Percentiles rank a stretch among this genome's conserved stretches.
Conservation (phyloP, 2,113 vertebrate species). For the Pterocles burchelli region DNA sequence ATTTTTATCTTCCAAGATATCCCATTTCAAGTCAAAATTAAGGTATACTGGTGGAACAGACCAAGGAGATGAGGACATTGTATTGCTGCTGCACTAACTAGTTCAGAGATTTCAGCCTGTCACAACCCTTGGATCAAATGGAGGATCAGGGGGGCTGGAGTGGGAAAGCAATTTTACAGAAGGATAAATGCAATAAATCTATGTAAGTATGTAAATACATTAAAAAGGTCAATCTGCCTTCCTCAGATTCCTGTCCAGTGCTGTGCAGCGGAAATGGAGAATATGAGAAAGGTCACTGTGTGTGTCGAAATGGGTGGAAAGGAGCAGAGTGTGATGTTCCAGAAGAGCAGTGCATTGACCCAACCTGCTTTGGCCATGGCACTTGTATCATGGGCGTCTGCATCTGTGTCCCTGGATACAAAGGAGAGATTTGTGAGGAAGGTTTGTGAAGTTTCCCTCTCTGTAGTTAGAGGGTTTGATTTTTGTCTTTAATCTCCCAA, state of each 20-base stretch:
- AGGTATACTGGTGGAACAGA: neutral
- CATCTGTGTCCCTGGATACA: constrained; percentile 92
- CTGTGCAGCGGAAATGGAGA: constrained; percentile 94
- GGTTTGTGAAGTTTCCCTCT: constrained; percentile 73
- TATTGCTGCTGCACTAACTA: neutral
- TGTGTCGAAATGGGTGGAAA: constrained; percentile 92
- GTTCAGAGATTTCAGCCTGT: neutral
- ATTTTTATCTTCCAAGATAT: neutral
- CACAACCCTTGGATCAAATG: neutral
- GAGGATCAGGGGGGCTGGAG: neutral
- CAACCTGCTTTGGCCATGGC: constrained; percentile 94
- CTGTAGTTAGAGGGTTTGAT: rapidly evolving
- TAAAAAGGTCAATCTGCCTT: neutral
- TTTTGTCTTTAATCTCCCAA: neutral
- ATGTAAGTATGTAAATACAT: constrained; percentile 22
- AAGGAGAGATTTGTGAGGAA: constrained; percentile 94
- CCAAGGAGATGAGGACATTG: neutral
- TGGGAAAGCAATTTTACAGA: neutral
- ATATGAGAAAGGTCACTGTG: constrained; percentile 93
- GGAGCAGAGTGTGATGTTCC: constrained; percentile 94
- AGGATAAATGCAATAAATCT: neutral
- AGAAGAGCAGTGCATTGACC: constrained; percentile 94
- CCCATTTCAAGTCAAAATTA: neutral
- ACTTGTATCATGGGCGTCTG: constrained; percentile 93
- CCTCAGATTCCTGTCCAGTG: constrained; percentile 93